Base-by-base conservation (phyloP, 2,797 vertebrate species). In the Euphonia xanthogaster region DNA sequence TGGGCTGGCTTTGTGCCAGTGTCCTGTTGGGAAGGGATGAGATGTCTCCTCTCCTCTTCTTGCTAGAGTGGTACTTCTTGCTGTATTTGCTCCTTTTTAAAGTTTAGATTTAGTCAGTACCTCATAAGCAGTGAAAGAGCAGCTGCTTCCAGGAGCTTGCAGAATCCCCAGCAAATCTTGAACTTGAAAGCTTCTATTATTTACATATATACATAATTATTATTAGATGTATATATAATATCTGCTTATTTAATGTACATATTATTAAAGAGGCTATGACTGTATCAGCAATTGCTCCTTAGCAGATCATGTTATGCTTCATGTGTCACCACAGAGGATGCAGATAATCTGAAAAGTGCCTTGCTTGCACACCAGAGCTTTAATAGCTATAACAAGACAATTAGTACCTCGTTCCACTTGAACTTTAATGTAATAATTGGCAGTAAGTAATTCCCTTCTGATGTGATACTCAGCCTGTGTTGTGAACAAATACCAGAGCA, bases 341-440 rank as follows among this genome's bases (percentile, higher is more conserved):
- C 39, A 83, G 83, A 92, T 86, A 94, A 79, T 87, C 71, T 94
- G 62, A 88, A 42, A 73, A 90, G 67, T 57, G 90, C 74, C 91
- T 89, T 82, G 87, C 94, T 94, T 90, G 85, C 91, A 65, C 94
- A 96, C 83, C 68, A 60, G 23, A 90, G 83, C 88, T 94, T 96
- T 96, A 96, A 96, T 92, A 96, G 85, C 86, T 94, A 35, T 87
- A 96, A 93, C 87, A 96, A 96, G 91, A 90, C 93, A 96, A 96
- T 96, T 96, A 97, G 88, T 94, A 75, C 76, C 68, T 94, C 18
- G 21, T 96, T 96, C 90, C 85, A 92, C 91, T 94, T 94, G 95
- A 97, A 94, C 96, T 95, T 95, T 68, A 95, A 93, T 14, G 33
- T 63, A 71, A 71, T 89, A 96, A 93, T 88, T 96, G 90, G 68